Evolutionary conservation across 2,888 invertebrate genomes (phyloP).

Genomic region (Stenodera caucasica): DNA sequence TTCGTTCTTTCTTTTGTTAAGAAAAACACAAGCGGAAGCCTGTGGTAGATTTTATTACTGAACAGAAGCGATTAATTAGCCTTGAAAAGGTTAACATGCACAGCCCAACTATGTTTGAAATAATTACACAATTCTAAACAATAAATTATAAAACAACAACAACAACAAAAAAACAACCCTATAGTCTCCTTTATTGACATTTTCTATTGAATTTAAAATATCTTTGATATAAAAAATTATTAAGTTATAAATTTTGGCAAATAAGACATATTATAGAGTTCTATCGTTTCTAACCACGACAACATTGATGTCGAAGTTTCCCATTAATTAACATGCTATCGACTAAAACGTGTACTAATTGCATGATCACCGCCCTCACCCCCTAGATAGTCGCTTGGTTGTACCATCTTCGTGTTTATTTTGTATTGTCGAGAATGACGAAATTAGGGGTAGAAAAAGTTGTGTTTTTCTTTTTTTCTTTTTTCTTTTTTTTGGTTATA

Average conservation of each 20-base stretch:
- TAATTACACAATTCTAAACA: conserved; percentile 20
- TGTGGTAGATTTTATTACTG: conserved; percentile 18
- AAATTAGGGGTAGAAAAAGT: background rate
- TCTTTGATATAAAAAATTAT: conserved; percentile 6
- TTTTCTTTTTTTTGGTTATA: background rate
- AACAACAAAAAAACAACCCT: too few relatives aligned
- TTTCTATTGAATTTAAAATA: background rate
- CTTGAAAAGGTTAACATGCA: conserved; percentile 26
- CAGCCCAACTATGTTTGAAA: conserved; percentile 19
- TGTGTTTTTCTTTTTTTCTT: background rate
- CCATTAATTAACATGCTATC: conserved; percentile 31
- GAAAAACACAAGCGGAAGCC: background rate
- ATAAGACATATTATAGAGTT: conserved; percentile 23
- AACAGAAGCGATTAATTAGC: conserved; percentile 22
- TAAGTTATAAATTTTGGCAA: conserved; percentile 31
- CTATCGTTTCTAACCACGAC: conserved; percentile 28
- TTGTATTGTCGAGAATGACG: conserved; percentile 5
- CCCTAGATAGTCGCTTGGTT: conserved; percentile 18
- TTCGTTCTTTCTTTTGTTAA: background rate
- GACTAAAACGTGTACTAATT: conserved; percentile 19
- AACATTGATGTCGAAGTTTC: conserved; percentile 30
- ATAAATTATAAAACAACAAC: conserved; percentile 6
- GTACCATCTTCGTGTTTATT: conserved; percentile 29
- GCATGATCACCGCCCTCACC: background rate
- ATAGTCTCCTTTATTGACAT: background rate